These are phyloP conservation scores for Hydrocynus forskahlii DNA, from an alignment of 2,797 vertebrate genomes.

Conservation along the genomic window DNA sequence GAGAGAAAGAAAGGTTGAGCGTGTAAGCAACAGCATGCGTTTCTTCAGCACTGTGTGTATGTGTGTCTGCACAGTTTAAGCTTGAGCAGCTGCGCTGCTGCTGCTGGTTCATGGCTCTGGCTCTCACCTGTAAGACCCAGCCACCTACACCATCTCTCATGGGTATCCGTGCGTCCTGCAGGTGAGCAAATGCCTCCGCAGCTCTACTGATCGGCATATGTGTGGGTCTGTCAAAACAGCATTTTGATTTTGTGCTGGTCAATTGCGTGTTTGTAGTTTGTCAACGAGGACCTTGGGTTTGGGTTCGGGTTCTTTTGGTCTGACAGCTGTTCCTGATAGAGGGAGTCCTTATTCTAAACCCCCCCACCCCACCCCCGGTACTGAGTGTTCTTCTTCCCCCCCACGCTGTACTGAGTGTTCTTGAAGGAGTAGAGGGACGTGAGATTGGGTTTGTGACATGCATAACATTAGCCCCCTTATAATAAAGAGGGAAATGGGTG, in stretches of 20 bases:
- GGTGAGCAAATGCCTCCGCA: slow-evolving; percentile 64
- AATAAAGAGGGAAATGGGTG: not conserved
- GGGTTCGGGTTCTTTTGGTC: not conserved
- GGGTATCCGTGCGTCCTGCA: slow-evolving; percentile 81
- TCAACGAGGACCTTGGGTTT: not conserved
- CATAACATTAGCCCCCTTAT: not conserved
- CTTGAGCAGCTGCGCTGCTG: slow-evolving; percentile 26
- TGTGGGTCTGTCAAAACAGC: not conserved
- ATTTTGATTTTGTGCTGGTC: not conserved
- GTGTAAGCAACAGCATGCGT: slow-evolving; percentile 23
- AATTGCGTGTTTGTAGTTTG: not conserved
- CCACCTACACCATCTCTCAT: slow-evolving; percentile 66
- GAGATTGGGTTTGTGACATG: not conserved
- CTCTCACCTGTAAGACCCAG: slow-evolving; percentile 60
- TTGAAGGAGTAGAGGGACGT: not conserved
- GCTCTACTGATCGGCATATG: not conserved
- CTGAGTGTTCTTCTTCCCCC: not conserved
- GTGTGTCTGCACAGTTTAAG: slow-evolving; percentile 24
- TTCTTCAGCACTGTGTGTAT: slow-evolving; percentile 60
- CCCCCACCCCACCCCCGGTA: not conserved
- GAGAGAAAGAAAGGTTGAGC: not conserved
- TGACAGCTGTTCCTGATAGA: not conserved
- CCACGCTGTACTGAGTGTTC: too few species aligned
- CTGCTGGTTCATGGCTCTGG: slow-evolving; percentile 65
- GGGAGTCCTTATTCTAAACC: not conserved